Evolutionary conservation across 2,113 vertebrate genomes (phyloP).

Genomic region (Gymnobelideus leadbeateri): DNA sequence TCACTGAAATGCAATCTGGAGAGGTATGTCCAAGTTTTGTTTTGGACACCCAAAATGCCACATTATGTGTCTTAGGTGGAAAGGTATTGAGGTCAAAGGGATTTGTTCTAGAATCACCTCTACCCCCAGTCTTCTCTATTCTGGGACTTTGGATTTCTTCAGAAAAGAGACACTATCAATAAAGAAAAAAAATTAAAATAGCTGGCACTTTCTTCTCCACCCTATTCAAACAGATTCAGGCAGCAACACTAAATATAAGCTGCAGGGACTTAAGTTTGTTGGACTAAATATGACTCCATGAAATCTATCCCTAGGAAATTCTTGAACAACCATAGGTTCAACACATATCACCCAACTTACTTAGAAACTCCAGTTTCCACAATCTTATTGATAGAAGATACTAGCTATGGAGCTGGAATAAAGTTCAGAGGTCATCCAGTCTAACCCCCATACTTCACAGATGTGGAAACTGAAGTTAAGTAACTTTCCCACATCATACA

Average conservation of each 20-base stretch:
- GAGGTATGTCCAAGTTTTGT: not conserved
- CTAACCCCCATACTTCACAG: not conserved
- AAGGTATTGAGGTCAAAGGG: not conserved
- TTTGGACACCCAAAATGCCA: not conserved
- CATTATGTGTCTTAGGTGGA: not conserved
- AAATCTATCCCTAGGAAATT: conserved; percentile 4
- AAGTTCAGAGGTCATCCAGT: not conserved
- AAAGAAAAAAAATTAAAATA: not conserved
- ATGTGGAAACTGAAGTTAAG: not conserved
- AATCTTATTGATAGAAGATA: not conserved
- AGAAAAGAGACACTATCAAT: not conserved
- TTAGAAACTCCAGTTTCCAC: not conserved
- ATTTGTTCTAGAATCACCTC: not conserved
- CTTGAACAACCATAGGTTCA: not conserved
- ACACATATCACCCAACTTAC: not conserved
- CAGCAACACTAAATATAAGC: not conserved
- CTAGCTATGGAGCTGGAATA: not conserved
- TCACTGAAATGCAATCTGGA: not conserved
- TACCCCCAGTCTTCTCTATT: not conserved
- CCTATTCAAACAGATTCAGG: not conserved
- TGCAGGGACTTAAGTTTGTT: not conserved
- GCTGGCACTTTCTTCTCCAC: not conserved
- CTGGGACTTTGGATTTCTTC: conserved; percentile 38
- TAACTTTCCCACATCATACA: not conserved
- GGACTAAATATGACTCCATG: not conserved